A percentile compares a stretch with the other conserved stretches of the same genome.
Conservation (phyloP, 1,140 invertebrate genomes). For the Liolophura sinensis region DNA sequence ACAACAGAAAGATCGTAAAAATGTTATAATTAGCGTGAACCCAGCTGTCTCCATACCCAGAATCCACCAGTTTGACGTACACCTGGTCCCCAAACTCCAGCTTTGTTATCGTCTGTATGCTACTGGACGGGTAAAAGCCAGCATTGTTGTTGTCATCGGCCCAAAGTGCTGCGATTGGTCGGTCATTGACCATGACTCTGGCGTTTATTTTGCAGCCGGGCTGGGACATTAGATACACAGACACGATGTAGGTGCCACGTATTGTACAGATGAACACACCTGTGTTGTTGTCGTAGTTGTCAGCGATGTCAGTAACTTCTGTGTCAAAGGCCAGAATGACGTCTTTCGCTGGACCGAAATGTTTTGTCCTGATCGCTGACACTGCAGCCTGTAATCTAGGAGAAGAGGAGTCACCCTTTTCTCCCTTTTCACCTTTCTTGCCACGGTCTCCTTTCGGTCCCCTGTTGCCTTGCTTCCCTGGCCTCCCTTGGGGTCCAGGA, state of each 20-base stretch:
- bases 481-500: neutral
- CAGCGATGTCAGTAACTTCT: constrained; percentile 26
- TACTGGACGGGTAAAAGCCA: constrained; percentile 34
- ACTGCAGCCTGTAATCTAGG: constrained; percentile 21
- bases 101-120: constrained; percentile 29
- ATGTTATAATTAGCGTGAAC: constrained; percentile 37
- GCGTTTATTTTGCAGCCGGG: constrained; percentile 36
- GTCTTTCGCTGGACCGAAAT: constrained; percentile 32
- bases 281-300: constrained; percentile 36
- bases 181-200: constrained; percentile 26
- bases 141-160: constrained; percentile 30
- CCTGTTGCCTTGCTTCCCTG: neutral
- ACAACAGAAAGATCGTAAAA: constrained; percentile 30
- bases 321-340: constrained; percentile 31
- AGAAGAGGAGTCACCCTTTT: neutral
- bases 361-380: constrained; percentile 27
- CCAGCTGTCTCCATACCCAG: constrained; percentile 36
- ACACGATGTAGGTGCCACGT: constrained; percentile 32
- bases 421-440: neutral
- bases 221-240: constrained; percentile 33
- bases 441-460: neutral
- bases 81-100: constrained; percentile 35
- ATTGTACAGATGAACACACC: constrained; percentile 34
- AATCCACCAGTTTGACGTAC: constrained; percentile 33
- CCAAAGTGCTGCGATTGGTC: constrained; percentile 35